Base-by-base conservation (phyloP, 1,140 invertebrate genomes). In the Sesamia nonagrioides region DNA sequence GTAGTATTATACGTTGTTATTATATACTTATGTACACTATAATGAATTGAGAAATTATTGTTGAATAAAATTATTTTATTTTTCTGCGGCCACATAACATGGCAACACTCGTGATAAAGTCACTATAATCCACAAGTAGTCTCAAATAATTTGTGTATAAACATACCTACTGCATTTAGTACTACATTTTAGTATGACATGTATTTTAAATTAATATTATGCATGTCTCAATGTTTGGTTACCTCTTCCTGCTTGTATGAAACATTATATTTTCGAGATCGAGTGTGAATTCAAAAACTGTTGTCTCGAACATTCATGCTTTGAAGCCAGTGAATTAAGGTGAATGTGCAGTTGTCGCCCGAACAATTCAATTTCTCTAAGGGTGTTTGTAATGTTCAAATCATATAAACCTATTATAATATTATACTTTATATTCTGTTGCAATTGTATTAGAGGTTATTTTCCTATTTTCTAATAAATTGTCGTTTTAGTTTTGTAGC, bases 161-260 rank as follows among this genome's bases (percentile, higher is more conserved):
- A 75, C 72, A 75, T 75, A 61, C 63, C 73, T n/a, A 15, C 17
- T 61, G 73, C 56, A 75, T 75, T 63, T 63, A 75, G 73, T 18
- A 50, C 13, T 63, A 17, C n/a, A 18, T 58, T 58, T 42, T 52
- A 73, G 11, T 17, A 61, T 61, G n/a, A 40, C 37, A 40, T 74
- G 17, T 60, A 17, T 52, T 35, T 48, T 17, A 37, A 15, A 71
- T 40, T n/a, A 21, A 58, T 63, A n/a, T 21, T 50, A 75, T 40
- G 45, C 5, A 63, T 66, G 58, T 63, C 37, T 74, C 37, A 21
- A 56, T 60, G n/a, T 58, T 56, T 74, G 71, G 21, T 74, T 27
- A 6, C 33, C 8, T 5, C 17, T 4, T 66, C 7, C 15, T 5
- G 6, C 40, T 50, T 68, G 9, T 68, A 42, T 40, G 15, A 37